Conservation (phyloP, 92 coral and sea anemone species). For the Blastomussa wellsi region DNA sequence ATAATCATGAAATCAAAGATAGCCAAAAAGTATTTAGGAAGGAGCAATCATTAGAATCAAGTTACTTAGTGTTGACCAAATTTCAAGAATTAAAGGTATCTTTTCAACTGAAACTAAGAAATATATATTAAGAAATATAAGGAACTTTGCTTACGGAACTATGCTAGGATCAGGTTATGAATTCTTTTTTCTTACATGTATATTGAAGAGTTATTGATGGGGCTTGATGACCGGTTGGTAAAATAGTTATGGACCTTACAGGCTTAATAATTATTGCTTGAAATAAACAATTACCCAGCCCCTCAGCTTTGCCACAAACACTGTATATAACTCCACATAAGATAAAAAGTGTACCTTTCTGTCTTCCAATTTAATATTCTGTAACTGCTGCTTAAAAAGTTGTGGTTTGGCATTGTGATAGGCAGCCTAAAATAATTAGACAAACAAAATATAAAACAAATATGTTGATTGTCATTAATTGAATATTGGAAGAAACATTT, state of each 20-base stretch:
- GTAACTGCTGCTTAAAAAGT: slow-evolving; percentile 78
- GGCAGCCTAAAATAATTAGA: slow-evolving; percentile 70
- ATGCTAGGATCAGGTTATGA: not conserved
- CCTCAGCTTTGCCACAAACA: not conserved
- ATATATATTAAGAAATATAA: too few relatives aligned
- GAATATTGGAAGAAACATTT: too few relatives aligned
- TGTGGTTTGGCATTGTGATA: slow-evolving; percentile 95
- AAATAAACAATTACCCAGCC: not conserved
- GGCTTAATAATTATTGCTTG: not conserved
- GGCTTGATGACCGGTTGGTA: not conserved
- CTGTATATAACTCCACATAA: not conserved
- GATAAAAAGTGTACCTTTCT: slow-evolving; percentile 67
- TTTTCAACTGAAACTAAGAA: too few relatives aligned
- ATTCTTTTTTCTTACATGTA: not conserved
- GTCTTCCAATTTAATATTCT: slow-evolving; percentile 74
- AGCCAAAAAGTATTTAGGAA: too few relatives aligned
- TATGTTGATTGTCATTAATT: not conserved
- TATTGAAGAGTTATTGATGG: not conserved
- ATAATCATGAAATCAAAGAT: not conserved
- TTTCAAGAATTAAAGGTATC: too few relatives aligned
- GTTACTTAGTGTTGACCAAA: not conserved
- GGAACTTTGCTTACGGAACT: too few relatives aligned
- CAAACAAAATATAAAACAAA: not conserved
- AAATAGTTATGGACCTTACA: not conserved
- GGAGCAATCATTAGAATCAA: too few relatives aligned